Base-by-base conservation (phyloP, 2,888 invertebrate genomes). In the Caenorhabditis plicata region DNA sequence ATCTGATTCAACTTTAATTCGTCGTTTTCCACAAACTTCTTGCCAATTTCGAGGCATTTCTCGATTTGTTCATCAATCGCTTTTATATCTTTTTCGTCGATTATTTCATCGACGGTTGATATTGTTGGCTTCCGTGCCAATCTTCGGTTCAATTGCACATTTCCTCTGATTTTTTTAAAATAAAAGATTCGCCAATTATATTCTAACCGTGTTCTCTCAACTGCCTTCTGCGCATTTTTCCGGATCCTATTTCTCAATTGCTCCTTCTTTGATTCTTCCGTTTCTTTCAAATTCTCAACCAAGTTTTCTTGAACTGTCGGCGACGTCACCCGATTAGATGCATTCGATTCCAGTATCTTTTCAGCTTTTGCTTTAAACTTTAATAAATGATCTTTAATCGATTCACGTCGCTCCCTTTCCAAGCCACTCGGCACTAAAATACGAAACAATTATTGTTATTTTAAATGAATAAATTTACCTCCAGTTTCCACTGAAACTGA, bases 1-100 rank as follows among this genome's bases (percentile, higher is more conserved):
- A 13, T 46, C 52, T 9, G 36, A 26, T 9, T 38, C 46, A 15
- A 27, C 35, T 0, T 36, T 42, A 11, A 17, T 36, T 8, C 35
- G 38, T 13, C 19, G 33, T 1, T 41, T 1, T 40, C 36, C 41
- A 49, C 23, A 23, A 32, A 51, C 27, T 51, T 60, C 23, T 57
- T 57, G 15, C 60, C 60, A 46, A 61, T 54, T 46, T 56, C 55
- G 15, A 72, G 53, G 2, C 66, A 60, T 35, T 40, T 50, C 48
- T 67, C 71, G 17, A 74, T 69, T 40, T 67, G 64, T 22, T 56
- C 57, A 56, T 74, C 75, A n/a, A 68, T 65, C n/a, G 43, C 56
- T 29, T 50, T 22, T 8, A 70, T 31, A 38, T 75, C 72, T 15
- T 64, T 53, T 33, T 68, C 64, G 25, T 64, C 52, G 27, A 62